These are phyloP conservation scores for Quadroppia sp. DNA, from an alignment of 2,888 invertebrate species.

Conservation along the genomic window DNA sequence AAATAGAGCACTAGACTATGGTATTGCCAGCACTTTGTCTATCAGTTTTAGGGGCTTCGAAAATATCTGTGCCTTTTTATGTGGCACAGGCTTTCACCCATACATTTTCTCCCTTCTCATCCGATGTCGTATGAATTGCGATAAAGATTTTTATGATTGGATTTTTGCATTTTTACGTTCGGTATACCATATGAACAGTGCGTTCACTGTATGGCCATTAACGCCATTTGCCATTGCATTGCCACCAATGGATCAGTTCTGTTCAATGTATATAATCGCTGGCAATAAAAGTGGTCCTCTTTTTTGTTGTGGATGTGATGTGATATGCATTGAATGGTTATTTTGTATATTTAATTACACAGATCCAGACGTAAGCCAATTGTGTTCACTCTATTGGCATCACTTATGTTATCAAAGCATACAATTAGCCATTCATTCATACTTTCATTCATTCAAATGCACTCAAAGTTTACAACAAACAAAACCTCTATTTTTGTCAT, in stretches of 20 bases:
- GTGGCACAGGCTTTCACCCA: background rate
- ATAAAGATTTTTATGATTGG: slow-evolving; percentile 10
- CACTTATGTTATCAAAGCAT: background rate
- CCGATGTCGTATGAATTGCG: background rate
- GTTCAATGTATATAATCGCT: background rate
- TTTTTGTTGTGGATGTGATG: background rate
- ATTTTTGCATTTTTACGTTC: background rate
- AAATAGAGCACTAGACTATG: no score
- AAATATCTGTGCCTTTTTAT: background rate
- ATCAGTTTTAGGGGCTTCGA: no score
- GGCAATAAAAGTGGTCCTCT: background rate
- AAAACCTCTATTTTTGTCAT: background rate
- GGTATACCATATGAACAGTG: background rate
- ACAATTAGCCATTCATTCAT: background rate
- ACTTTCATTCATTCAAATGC: background rate
- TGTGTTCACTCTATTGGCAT: slow-evolving; percentile 3
- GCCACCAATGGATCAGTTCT: background rate
- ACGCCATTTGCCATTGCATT: background rate
- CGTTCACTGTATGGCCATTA: background rate
- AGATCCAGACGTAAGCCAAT: background rate
- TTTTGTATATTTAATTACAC: background rate
- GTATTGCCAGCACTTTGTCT: no score
- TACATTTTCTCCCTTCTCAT: background rate
- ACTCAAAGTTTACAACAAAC: background rate
- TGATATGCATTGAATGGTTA: background rate